Base-by-base conservation (phyloP, 2,113 vertebrate genomes). In the Australoheros scitulus region DNA sequence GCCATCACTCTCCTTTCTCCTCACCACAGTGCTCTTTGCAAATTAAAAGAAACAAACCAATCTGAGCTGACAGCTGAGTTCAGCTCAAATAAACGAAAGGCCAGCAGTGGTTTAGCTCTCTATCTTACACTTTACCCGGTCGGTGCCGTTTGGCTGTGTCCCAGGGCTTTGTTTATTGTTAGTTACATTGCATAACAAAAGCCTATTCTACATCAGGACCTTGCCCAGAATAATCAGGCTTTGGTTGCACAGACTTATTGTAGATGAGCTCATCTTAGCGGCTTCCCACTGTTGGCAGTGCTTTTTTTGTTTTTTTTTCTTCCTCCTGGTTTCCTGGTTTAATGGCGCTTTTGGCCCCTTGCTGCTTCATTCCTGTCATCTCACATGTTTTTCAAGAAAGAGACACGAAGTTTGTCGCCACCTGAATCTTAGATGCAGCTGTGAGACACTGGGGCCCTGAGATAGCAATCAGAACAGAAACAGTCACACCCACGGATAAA, bases 31-130 rank as follows among this genome's bases (percentile, higher is more conserved):
- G 29, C 88, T 88, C 72, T 91, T 88, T 89, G 72, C 77, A 90
- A 88, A 92, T 92, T 89, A 90, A 93, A 92, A 90, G 76, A 91
- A 90, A 84, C 86, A 86, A 90, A 88, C 89, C 82, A 77, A 74
- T 82, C 72, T 72, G 63, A 81, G 79, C 64, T 84, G 88, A 84
- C 87, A 81, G 91, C 85, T 80, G 80, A 90, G 77, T 88, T 87
- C 17, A 79, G 89, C 77, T 81, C 29, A 34, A 88, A 61, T 81
- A 65, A 88, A 77, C 70, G 41, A 50, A 70, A 70, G 41, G 64
- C 64, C 41, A 70, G 64, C 41, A 29, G 24, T 29, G 26, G 64
- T 50, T 70, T 70, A 70, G 64, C 64, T 70, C 58, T 60, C 77
- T 9, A 34, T 17, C 50, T 36, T 59, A 41, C 61, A 17, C 78